phyloP scores from a whole-genome alignment of 2,888 invertebrate genomes.

The Xestoiulus laeticollis region DNA sequence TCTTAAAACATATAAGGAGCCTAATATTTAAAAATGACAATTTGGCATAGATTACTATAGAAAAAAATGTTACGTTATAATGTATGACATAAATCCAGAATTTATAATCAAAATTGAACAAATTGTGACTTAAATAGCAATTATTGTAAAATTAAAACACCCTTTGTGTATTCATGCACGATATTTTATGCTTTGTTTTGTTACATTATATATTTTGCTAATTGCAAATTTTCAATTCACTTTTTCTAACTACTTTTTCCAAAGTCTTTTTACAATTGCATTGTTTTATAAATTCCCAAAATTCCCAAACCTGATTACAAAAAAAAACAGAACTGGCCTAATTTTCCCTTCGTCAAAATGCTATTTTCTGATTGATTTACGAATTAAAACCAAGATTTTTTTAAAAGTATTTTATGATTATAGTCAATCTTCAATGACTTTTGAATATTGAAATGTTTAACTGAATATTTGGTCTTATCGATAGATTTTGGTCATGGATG shows the following conservation, averaged over 20 bases:
- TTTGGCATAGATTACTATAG: too few relatives aligned
- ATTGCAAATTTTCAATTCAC: neutral
- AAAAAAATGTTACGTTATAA: too few relatives aligned
- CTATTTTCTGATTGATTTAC: neutral
- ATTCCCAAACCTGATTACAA: neutral
- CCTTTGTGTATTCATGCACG: too few relatives aligned
- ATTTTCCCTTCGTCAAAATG: too few relatives aligned
- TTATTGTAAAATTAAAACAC: too few relatives aligned
- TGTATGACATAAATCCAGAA: too few relatives aligned
- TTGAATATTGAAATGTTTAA: neutral
- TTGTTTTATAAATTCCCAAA: neutral
- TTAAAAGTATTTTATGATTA: neutral
- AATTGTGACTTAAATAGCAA: too few relatives aligned
- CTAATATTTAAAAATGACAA: too few relatives aligned
- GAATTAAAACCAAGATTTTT: neutral
- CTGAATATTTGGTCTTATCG: slow-evolving; percentile 5
- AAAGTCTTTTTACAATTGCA: neutral
- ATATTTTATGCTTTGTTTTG: too few relatives aligned
- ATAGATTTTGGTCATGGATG: slow-evolving; percentile 35
- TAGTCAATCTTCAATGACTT: neutral
- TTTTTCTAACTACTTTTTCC: neutral
- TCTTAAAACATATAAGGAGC: too few relatives aligned
- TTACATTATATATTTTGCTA: too few relatives aligned
- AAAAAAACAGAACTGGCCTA: neutral
- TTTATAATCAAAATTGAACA: too few relatives aligned